These are phyloP conservation scores for Melitaea athalia DNA, from an alignment of 2,888 invertebrate genomes.

Conservation along the genomic window DNA sequence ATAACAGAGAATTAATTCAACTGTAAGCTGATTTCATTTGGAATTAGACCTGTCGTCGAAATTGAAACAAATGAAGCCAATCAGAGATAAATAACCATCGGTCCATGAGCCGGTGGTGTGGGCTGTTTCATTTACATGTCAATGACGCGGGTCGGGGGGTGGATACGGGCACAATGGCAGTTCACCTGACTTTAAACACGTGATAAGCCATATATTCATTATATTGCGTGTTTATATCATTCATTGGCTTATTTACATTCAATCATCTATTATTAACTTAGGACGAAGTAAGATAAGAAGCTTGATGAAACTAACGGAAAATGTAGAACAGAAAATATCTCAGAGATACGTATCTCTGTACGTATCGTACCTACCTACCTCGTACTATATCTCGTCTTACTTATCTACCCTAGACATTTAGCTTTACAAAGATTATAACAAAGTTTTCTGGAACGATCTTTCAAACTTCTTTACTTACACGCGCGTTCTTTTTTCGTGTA, in stretches of 20 bases:
- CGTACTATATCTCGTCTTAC: neutral
- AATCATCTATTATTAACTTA: constrained; percentile 3
- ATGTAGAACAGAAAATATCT: neutral
- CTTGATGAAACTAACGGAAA: neutral
- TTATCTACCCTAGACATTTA: neutral
- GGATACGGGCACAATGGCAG: constrained; percentile 58
- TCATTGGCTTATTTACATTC: constrained; percentile 10
- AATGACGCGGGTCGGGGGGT: constrained; percentile 56
- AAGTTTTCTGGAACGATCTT: neutral
- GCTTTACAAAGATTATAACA: neutral
- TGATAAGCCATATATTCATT: constrained; percentile 24
- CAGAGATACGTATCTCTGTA: neutral
- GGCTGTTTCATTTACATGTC: constrained; percentile 78
- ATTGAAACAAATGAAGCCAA: constrained; percentile 77
- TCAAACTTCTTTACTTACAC: neutral
- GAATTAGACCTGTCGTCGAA: constrained; percentile 76
- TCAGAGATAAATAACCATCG: constrained; percentile 79
- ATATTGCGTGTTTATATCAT: constrained; percentile 29
- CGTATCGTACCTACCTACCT: too few species aligned
- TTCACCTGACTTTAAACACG: constrained; percentile 56
- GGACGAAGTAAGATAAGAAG: neutral
- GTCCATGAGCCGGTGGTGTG: constrained; percentile 68
- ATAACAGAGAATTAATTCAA: constrained; percentile 57
- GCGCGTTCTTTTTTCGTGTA: neutral
- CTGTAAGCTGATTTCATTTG: constrained; percentile 59